These are phyloP conservation scores for Seriola aureovittata DNA, from an alignment of 2,113 vertebrate species.

Conservation along the genomic window DNA sequence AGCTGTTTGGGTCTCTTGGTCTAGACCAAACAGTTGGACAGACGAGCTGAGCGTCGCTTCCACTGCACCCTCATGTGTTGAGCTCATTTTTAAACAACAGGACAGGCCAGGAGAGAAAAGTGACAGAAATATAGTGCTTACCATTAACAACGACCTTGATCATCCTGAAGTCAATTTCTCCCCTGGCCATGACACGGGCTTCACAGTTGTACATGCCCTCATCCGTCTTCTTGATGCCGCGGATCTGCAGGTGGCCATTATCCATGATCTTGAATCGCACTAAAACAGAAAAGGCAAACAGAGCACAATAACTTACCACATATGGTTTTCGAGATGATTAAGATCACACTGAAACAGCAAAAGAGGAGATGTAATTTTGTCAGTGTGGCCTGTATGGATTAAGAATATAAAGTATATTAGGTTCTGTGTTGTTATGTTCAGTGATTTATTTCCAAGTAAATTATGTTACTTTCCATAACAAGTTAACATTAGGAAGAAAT, in stretches of 20 bases:
- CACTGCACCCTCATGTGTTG: neutral
- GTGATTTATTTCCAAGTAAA: neutral
- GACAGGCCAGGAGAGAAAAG: neutral
- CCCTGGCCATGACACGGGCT: constrained; percentile 93
- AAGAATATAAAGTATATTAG: neutral
- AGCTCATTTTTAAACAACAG: neutral
- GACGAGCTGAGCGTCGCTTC: neutral
- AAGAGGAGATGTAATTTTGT: neutral
- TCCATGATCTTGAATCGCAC: constrained; percentile 90
- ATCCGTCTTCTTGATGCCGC: constrained; percentile 95
- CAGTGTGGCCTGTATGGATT: neutral
- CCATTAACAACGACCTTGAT: constrained; percentile 96
- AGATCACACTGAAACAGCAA: neutral
- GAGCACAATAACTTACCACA: neutral
- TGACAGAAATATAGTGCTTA: constrained; percentile 77
- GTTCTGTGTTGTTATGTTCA: neutral
- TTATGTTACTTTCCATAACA: neutral
- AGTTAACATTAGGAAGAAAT: neutral
- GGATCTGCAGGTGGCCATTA: constrained; percentile 96
- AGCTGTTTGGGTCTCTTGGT: neutral
- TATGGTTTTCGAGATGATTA: neutral
- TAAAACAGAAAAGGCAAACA: constrained; percentile 60
- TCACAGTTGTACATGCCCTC: constrained; percentile 96
- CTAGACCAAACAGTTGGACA: no score
- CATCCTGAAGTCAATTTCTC: constrained; percentile 94